Evolutionary conservation across 2,113 vertebrate genomes (phyloP).

Genomic region (Salminus brasiliensis): DNA sequence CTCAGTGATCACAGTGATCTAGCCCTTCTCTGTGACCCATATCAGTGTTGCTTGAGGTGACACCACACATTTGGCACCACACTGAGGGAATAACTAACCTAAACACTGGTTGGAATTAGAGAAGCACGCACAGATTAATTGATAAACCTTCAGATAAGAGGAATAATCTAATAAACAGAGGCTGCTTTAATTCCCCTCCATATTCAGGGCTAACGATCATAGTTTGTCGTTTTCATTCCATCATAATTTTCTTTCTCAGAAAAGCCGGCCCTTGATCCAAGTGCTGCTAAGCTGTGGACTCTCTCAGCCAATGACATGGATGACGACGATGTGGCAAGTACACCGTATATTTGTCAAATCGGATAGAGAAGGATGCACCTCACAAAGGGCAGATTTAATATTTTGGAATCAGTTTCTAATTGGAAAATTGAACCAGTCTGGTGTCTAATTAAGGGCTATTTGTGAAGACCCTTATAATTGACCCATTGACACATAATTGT

Average conservation of each 20-base stretch:
- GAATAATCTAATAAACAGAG: neutral
- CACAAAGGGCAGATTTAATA: no score
- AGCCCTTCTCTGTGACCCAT: neutral
- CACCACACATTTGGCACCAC: neutral
- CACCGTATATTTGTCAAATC: neutral
- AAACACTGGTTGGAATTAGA: neutral
- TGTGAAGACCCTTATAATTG: no score
- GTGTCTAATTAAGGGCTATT: no score
- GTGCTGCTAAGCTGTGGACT: constrained; percentile 85
- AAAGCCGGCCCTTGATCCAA: constrained; percentile 86
- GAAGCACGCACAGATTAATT: neutral
- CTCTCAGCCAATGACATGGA: constrained; percentile 90
- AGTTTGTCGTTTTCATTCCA: neutral
- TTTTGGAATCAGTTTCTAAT: no score
- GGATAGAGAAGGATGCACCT: no score
- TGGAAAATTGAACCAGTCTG: no score
- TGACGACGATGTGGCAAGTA: constrained; percentile 87
- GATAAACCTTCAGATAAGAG: neutral
- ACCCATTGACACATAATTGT: no score
- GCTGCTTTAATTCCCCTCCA: neutral
- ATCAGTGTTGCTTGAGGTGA: neutral
- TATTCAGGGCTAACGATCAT: neutral
- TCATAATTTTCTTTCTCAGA: constrained; percentile 67
- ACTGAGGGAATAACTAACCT: neutral
- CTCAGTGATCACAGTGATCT: neutral